A percentile compares a stretch with the other conserved stretches of the same genome.
phyloP scores from a whole-genome alignment of 2,888 invertebrate genomes.

The Synergus itoensis region DNA sequence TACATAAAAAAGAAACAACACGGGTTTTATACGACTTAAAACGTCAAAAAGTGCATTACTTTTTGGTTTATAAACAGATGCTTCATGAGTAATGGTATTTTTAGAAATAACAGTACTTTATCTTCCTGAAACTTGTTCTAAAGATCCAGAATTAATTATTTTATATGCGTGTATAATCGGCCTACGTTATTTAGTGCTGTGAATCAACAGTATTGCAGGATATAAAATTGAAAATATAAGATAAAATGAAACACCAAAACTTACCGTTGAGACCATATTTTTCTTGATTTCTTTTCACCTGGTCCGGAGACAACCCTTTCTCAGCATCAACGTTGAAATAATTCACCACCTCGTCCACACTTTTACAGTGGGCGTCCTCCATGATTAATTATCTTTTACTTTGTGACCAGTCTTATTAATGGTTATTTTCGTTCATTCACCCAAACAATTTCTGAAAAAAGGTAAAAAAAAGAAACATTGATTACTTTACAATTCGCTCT shows the following conservation, averaged over 20 bases:
- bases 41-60: not conserved
- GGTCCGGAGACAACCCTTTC: constrained; percentile 93
- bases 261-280: constrained; percentile 99
- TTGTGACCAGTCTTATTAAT: constrained; percentile 65
- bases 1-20: not conserved
- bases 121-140: no score
- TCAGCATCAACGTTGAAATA: constrained; percentile 94
- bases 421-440: constrained; percentile 73
- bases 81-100: not conserved
- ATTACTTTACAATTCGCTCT: not conserved
- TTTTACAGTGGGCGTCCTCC: constrained; percentile 95
- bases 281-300: constrained; percentile 96
- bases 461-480: constrained; percentile 27
- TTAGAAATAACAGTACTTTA: no score
- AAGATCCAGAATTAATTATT: no score
- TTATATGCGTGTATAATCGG: no score
- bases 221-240: constrained; percentile 16
- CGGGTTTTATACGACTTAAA: not conserved
- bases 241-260: constrained; percentile 74
- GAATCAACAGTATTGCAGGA: not conserved
- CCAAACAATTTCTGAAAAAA: constrained; percentile 70
- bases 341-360: constrained; percentile 94
- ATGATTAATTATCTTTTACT: constrained; percentile 80
- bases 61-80: not conserved
- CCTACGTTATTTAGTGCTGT: not conserved